phyloP scores from a whole-genome alignment of 2,888 invertebrate species.

The Stenoptilia bipunctidactyla region DNA sequence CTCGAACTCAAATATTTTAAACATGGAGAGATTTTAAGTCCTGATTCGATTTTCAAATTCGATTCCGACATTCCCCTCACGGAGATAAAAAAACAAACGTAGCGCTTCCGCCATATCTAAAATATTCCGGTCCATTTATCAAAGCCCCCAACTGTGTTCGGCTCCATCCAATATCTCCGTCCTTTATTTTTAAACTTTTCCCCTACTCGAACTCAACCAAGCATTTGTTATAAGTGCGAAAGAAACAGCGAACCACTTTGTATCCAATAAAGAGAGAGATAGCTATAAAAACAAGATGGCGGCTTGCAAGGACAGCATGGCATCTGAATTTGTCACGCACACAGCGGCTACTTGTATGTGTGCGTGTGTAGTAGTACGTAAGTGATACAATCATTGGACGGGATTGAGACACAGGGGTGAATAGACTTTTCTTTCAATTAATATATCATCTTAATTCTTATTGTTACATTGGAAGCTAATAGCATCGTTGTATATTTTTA shows the following conservation, averaged over 20 bases:
- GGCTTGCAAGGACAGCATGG: conserved; percentile 36
- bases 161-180: conserved; percentile 20
- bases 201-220: conserved; percentile 54
- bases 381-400: conserved; percentile 29
- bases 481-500: no score
- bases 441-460: no score
- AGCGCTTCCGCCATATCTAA: background rate
- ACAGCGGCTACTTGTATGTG: conserved; percentile 32
- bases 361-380: conserved; percentile 19
- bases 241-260: conserved; percentile 9
- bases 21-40: no score
- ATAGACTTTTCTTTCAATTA: conserved; percentile 32
- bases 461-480: no score
- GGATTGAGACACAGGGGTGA: conserved; percentile 30
- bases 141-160: background rate
- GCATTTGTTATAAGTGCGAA: conserved; percentile 31
- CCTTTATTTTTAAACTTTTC: conserved; percentile 47
- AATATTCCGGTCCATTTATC: conserved; percentile 2
- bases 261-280: conserved; percentile 29
- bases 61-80: background rate
- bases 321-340: conserved; percentile 44
- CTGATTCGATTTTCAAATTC: conserved; percentile 28
- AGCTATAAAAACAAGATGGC: conserved; percentile 53
- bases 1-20: no score
- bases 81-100: conserved; percentile 3